These are phyloP conservation scores for Probaryconus sp. DNA, from an alignment of 1,140 invertebrate genomes.

Conservation along the genomic window DNA sequence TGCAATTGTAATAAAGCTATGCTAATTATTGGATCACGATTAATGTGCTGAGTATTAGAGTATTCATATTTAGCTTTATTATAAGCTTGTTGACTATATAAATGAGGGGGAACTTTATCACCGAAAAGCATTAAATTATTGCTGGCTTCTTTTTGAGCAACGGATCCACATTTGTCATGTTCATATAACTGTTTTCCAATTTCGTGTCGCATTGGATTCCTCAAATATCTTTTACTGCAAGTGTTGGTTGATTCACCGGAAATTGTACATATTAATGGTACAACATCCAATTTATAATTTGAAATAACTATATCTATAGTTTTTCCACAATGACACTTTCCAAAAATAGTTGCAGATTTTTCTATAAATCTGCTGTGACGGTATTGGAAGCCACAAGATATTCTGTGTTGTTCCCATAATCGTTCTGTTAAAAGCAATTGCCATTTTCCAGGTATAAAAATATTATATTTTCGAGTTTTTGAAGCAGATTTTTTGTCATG, in stretches of 20 bases:
- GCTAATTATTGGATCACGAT: slow-evolving; percentile 11
- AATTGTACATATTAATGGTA: slow-evolving; percentile 6
- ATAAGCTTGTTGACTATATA: not conserved
- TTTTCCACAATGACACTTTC: not conserved
- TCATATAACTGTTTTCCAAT: slow-evolving; percentile 12
- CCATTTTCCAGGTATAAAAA: not conserved
- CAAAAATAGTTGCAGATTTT: not conserved
- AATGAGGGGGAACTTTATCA: slow-evolving; percentile 11
- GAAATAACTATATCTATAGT: not conserved
- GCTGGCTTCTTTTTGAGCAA: slow-evolving; percentile 1
- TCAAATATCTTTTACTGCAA: slow-evolving; percentile 5
- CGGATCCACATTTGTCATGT: not conserved
- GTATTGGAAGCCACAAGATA: not conserved
- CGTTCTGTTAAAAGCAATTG: slow-evolving; percentile 2
- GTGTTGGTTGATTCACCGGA: not conserved
- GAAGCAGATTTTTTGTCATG: no score
- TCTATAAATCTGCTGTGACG: not conserved
- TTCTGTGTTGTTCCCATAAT: not conserved
- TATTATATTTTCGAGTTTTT: no score
- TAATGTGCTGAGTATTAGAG: not conserved
- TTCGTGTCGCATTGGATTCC: slow-evolving; percentile 6
- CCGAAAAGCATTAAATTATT: slow-evolving; percentile 18
- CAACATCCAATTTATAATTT: not conserved
- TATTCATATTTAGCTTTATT: slow-evolving; percentile 16
- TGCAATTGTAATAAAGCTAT: not conserved